Percentiles rank a stretch among this genome's conserved stretches.
Conservation (phyloP, 2,888 invertebrate genomes). For the Rhagonycha lutea region DNA sequence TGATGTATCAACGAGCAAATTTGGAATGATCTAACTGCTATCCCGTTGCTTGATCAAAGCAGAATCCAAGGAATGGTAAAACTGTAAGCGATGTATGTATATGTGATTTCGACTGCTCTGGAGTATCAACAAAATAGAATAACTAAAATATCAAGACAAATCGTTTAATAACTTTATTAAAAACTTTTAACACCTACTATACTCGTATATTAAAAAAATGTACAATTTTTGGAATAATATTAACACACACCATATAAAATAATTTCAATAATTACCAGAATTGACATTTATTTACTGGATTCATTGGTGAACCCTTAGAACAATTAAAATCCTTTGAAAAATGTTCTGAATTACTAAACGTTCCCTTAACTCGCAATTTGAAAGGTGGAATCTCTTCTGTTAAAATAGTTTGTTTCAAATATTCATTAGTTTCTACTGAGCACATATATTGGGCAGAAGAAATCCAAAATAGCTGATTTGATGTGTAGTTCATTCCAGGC, state of each 20-base stretch:
- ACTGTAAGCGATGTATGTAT: no score
- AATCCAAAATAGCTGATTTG: conserved; percentile 79
- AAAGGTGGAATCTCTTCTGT: conserved; percentile 78
- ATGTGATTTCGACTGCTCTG: no score
- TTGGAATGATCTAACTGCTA: no score
- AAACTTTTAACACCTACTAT: not conserved
- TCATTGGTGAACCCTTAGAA: conserved; percentile 63
- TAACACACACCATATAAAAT: not conserved
- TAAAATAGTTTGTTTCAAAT: conserved; percentile 75
- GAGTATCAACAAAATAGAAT: no score
- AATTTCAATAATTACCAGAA: conserved; percentile 58
- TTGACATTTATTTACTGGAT: conserved; percentile 64
- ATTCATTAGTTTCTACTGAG: conserved; percentile 70
- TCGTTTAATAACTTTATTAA: not conserved
- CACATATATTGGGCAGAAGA: conserved; percentile 89
- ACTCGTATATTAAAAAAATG: not conserved
- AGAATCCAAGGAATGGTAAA: no score
- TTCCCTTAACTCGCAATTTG: conserved; percentile 63
- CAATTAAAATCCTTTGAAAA: conserved; percentile 68
- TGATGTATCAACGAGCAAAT: no score
- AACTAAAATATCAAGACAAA: not conserved
- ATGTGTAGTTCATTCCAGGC: conserved; percentile 71
- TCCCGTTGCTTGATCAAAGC: no score
- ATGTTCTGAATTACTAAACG: conserved; percentile 64
- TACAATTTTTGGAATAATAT: not conserved